Conservation (phyloP, 2,797 vertebrate genomes). For the Kryptolebias ocellatus region DNA sequence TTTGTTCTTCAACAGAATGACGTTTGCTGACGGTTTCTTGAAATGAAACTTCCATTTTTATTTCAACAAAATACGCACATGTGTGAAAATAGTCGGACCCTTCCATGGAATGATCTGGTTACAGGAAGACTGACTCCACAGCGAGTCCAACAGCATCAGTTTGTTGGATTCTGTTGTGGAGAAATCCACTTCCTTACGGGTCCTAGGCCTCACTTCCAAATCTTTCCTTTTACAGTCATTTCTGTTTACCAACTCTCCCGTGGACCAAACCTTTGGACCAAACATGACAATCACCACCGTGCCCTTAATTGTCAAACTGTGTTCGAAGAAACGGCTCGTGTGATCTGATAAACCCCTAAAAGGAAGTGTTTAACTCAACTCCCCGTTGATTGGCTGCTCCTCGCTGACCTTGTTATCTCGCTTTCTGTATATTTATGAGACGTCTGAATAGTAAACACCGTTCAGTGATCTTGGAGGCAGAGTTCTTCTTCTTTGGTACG, state of each 20-base stretch:
- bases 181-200: too few relatives aligned
- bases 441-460: neutral
- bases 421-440: neutral
- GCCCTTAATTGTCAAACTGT: constrained; percentile 13
- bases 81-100: neutral
- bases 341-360: constrained; percentile 16
- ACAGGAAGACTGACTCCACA: too few relatives aligned
- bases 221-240: constrained; percentile 35
- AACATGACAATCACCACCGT: neutral
- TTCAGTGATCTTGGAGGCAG: neutral
- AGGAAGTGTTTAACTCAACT: neutral
- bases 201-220: neutral
- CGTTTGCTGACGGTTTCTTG: too few relatives aligned
- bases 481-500: constrained; percentile 15
- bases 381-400: constrained; percentile 6
- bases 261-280: constrained; percentile 42
- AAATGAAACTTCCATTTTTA: too few relatives aligned
- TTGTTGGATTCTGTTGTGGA: too few relatives aligned
- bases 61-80: too few relatives aligned
- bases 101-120: neutral
- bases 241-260: constrained; percentile 15
- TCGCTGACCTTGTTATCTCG: neutral
- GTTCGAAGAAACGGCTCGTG: neutral
- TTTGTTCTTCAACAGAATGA: too few relatives aligned
- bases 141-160: too few relatives aligned